Percentiles rank a stretch among this genome's conserved stretches.
Evolutionary conservation across 2,888 invertebrate species (phyloP).

Genomic region (Pelosia muscerda): DNA sequence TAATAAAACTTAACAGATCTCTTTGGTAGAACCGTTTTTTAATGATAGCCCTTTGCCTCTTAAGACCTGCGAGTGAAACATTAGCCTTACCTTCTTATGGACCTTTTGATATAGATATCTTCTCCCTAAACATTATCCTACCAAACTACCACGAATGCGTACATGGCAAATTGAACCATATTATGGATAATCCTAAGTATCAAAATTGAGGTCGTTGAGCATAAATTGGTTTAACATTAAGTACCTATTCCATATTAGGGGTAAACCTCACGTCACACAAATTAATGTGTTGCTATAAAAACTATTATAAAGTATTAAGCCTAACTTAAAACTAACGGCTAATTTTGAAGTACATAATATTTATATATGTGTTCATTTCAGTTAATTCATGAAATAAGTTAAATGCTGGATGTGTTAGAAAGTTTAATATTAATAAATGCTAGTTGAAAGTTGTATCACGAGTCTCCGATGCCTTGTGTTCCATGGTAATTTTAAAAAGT

Average conservation of each 20-base stretch:
- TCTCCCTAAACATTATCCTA: not conserved
- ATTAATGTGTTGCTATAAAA: constrained; percentile 2
- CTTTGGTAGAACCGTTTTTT: not conserved
- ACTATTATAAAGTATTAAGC: not conserved
- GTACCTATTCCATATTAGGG: constrained; percentile 32
- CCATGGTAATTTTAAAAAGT: too few relatives aligned
- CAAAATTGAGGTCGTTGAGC: constrained; percentile 43
- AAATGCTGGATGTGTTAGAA: too few relatives aligned
- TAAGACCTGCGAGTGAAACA: not conserved
- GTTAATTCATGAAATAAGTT: not conserved
- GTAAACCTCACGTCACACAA: constrained; percentile 12
- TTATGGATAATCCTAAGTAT: constrained; percentile 48
- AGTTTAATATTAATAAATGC: too few relatives aligned
- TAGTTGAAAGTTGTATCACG: too few relatives aligned
- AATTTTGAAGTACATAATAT: not conserved
- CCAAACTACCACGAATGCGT: constrained; percentile 21
- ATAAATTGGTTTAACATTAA: constrained; percentile 52
- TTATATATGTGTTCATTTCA: not conserved
- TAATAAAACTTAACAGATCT: too few relatives aligned
- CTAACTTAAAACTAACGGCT: not conserved
- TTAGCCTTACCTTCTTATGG: not conserved
- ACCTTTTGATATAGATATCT: not conserved
- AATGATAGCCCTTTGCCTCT: not conserved
- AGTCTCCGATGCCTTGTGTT: too few relatives aligned
- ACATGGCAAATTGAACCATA: constrained; percentile 42